Evolutionary conservation across 2,888 invertebrate species (phyloP).

Genomic region (Zele albiditarsus): DNA sequence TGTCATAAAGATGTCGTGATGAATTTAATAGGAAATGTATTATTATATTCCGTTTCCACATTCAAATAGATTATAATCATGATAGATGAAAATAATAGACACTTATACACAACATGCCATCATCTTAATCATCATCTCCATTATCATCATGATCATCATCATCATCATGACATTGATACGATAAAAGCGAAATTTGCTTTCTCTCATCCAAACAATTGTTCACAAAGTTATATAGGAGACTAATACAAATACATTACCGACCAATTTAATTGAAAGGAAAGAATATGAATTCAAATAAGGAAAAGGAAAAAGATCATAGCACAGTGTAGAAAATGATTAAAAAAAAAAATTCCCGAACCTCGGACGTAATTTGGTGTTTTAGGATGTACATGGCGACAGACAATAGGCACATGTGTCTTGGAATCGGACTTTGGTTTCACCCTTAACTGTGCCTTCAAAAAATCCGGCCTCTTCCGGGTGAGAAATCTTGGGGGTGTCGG

Average conservation of each 20-base stretch:
- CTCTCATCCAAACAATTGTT: slow-evolving; percentile 26
- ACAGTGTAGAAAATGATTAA: slow-evolving; percentile 57
- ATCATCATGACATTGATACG: slow-evolving; percentile 30
- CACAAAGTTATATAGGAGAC: not conserved
- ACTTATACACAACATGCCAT: slow-evolving; percentile 5
- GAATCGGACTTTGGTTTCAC: slow-evolving; percentile 93
- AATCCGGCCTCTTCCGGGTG: slow-evolving; percentile 91
- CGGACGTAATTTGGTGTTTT: slow-evolving; percentile 67
- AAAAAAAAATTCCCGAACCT: slow-evolving; percentile 45
- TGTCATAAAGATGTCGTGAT: not conserved
- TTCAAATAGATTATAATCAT: not conserved
- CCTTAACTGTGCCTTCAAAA: slow-evolving; percentile 94
- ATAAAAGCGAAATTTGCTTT: slow-evolving; percentile 46
- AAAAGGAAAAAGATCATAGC: slow-evolving; percentile 57
- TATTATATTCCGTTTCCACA: not conserved
- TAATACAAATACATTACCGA: not conserved
- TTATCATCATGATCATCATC: slow-evolving; percentile 11
- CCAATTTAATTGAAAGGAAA: slow-evolving; percentile 3
- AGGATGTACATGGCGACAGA: slow-evolving; percentile 78
- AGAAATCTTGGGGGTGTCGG: slow-evolving; percentile 92
- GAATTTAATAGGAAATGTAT: not conserved
- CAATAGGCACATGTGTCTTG: slow-evolving; percentile 87
- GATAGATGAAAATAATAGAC: not conserved
- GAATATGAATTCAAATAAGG: not conserved
- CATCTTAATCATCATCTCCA: slow-evolving; percentile 19